These are phyloP conservation scores for Cataglyphis hispanica DNA, from an alignment of 1,140 invertebrate genomes.

Conservation along the genomic window DNA sequence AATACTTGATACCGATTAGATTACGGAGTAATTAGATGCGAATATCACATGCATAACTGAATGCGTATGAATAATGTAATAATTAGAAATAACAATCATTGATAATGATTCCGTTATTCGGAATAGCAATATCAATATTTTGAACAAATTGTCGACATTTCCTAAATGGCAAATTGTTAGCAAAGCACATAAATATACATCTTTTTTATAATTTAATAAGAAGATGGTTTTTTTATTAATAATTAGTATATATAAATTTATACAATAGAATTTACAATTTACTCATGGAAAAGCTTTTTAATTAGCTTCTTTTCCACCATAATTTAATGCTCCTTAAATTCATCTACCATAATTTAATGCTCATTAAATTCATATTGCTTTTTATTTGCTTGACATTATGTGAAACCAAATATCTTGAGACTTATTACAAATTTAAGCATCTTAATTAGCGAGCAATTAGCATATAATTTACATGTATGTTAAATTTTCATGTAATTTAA, in stretches of 20 bases:
- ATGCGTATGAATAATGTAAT: background rate
- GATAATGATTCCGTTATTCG: slow-evolving; percentile 3
- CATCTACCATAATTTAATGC: background rate
- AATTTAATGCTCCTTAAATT: slow-evolving; percentile 32
- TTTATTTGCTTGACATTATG: background rate
- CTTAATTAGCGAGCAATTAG: slow-evolving; percentile 10
- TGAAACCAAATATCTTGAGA: slow-evolving; percentile 22
- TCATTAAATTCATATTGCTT: background rate
- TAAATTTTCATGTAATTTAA: background rate
- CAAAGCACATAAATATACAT: background rate
- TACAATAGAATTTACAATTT: background rate
- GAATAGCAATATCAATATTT: slow-evolving; percentile 1
- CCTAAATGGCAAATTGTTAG: background rate
- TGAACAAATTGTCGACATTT: background rate
- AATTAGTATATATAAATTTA: background rate
- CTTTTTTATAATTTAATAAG: background rate
- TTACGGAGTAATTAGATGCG: too few relatives aligned
- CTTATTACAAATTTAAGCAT: background rate
- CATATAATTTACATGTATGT: background rate
- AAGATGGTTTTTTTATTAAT: background rate
- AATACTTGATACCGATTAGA: background rate
- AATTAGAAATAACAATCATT: background rate
- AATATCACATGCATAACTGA: background rate
- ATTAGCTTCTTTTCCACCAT: background rate
- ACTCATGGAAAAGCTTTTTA: background rate